Evolutionary conservation across 2,888 invertebrate genomes (phyloP).

Genomic region (Meteorus colon): DNA sequence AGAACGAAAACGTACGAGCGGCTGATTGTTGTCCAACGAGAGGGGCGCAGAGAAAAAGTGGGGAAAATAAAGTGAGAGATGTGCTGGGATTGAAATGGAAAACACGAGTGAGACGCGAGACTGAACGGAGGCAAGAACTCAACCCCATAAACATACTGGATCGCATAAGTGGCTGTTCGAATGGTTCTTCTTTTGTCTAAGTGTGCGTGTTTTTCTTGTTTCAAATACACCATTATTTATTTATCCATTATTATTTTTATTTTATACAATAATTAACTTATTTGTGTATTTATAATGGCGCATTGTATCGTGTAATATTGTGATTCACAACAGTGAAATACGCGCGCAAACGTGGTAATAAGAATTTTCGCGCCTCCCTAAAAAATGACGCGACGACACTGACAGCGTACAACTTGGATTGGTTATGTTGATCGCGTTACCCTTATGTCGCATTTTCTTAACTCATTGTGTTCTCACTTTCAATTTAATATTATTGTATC

Average conservation of each 20-base stretch:
- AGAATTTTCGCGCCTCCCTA: conserved; percentile 63
- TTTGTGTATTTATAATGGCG: not conserved
- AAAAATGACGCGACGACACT: conserved; percentile 59
- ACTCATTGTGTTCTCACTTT: conserved; percentile 25
- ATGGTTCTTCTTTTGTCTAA: conserved; percentile 41
- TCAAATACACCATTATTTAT: not conserved
- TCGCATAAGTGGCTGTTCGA: conserved; percentile 40
- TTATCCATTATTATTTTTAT: not conserved
- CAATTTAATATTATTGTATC: not conserved
- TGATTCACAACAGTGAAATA: conserved; percentile 26
- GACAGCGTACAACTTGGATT: conserved; percentile 53
- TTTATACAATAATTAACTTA: not conserved
- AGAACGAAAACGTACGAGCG: not conserved
- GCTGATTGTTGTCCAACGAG: not conserved
- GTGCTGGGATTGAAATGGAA: conserved; percentile 21
- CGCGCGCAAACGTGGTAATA: conserved; percentile 35
- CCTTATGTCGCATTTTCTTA: conserved; percentile 51
- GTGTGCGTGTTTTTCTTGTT: conserved; percentile 1
- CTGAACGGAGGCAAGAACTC: conserved; percentile 45
- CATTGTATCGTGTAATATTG: not conserved
- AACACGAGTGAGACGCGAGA: conserved; percentile 40
- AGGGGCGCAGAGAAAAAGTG: conserved; percentile 5
- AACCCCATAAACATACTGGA: conserved; percentile 59
- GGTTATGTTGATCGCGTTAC: conserved; percentile 57
- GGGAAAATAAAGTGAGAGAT: conserved; percentile 37